Conservation (phyloP, 2,888 invertebrate genomes). For the Chironomus tentans region DNA sequence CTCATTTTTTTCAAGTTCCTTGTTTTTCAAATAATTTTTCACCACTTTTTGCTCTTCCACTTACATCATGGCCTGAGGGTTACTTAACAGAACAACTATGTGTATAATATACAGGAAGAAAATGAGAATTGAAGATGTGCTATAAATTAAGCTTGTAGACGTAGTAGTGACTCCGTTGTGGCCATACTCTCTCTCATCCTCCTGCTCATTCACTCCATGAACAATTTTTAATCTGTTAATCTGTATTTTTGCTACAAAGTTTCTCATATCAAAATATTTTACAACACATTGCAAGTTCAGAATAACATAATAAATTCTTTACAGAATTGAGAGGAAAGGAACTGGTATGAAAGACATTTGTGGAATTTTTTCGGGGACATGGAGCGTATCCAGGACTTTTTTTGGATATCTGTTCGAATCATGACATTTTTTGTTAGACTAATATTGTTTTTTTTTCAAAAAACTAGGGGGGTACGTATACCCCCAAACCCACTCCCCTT, state of each 20-base stretch:
- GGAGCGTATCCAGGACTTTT: too few relatives aligned
- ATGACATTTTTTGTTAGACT: too few relatives aligned
- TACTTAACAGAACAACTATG: neutral
- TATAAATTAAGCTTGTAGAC: constrained; percentile 6
- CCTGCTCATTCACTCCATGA: neutral
- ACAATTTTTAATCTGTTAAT: constrained; percentile 21
- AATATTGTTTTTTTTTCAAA: too few relatives aligned
- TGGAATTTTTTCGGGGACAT: too few relatives aligned
- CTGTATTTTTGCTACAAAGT: constrained; percentile 2
- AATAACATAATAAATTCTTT: neutral
- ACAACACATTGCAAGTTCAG: neutral
- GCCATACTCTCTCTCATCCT: neutral
- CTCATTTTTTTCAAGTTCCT: neutral
- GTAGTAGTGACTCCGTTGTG: neutral
- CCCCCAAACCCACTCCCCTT: too few relatives aligned
- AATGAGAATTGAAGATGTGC: neutral
- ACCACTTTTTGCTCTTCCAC: neutral
- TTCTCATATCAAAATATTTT: neutral
- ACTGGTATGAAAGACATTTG: too few relatives aligned
- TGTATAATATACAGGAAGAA: neutral
- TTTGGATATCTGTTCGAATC: too few relatives aligned
- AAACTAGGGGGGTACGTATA: too few relatives aligned
- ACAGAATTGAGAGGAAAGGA: neutral
- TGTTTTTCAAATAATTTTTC: too few relatives aligned
- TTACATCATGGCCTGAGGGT: neutral